phyloP scores from a whole-genome alignment of 2,888 invertebrate species.

The Patella pellucida region DNA sequence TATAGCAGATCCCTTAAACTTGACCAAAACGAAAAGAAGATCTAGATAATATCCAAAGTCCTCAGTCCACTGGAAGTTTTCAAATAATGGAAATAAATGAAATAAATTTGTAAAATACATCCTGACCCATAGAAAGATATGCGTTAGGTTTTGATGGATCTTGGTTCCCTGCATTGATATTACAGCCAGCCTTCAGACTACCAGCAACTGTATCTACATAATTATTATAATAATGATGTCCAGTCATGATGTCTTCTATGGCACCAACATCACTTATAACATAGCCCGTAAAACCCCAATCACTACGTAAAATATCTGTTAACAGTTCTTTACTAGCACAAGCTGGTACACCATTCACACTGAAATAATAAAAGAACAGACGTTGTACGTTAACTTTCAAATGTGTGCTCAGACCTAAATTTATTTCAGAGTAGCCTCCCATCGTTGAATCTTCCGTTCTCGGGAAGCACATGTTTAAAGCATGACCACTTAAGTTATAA shows the following conservation, averaged over 20 bases:
- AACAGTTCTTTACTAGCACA: conserved; percentile 58
- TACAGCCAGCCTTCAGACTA: conserved; percentile 51
- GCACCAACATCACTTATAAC: conserved; percentile 64
- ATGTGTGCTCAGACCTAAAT: no score
- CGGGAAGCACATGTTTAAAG: no score
- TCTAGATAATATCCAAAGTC: no score
- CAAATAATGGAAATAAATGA: no score
- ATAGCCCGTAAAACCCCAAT: conserved; percentile 62
- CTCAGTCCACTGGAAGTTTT: no score
- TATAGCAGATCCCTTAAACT: no score
- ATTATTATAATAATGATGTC: conserved; percentile 49
- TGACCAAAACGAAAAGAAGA: no score
- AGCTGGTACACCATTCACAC: conserved; percentile 62
- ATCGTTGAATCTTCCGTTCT: no score
- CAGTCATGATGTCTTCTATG: conserved; percentile 50
- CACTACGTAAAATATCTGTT: conserved; percentile 52
- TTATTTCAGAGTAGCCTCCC: no score
- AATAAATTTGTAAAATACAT: not conserved
- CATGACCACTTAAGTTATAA: no score
- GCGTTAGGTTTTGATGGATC: conserved; percentile 4
- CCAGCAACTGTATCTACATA: conserved; percentile 48
- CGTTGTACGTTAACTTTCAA: no score
- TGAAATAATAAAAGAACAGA: conserved; percentile 17
- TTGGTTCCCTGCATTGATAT: conserved; percentile 41
- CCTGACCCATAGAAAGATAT: conserved; percentile 14